phyloP scores from a whole-genome alignment of 1,140 invertebrate genomes.

The Drosophila elegans region DNA sequence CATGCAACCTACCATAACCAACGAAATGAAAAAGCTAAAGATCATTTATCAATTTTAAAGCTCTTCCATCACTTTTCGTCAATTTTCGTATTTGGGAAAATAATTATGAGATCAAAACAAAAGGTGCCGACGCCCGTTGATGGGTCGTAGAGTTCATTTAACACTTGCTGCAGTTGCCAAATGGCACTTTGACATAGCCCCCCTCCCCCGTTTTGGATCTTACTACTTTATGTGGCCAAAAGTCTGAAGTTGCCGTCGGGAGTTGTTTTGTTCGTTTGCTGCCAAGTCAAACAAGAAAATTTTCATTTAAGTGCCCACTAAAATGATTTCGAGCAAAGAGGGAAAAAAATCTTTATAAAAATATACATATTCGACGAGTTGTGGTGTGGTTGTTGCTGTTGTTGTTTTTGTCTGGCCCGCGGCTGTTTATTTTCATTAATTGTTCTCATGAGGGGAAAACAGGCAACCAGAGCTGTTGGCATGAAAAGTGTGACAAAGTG shows the following conservation, averaged over 20 bases:
- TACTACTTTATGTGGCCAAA: constrained; percentile 34
- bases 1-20: constrained; percentile 72
- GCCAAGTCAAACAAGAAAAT: constrained; percentile 56
- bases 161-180: constrained; percentile 49
- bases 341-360: constrained; percentile 64
- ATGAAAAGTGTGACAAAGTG: constrained; percentile 83
- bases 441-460: constrained; percentile 78
- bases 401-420: constrained; percentile 59
- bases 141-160: constrained; percentile 54
- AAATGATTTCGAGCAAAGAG: constrained; percentile 69
- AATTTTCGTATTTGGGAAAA: constrained; percentile 67
- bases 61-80: constrained; percentile 20
- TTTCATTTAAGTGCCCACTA: constrained; percentile 74
- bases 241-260: constrained; percentile 34
- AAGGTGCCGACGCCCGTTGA: constrained; percentile 55
- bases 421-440: constrained; percentile 84
- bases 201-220: background rate
- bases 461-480: constrained; percentile 68
- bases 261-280: constrained; percentile 24
- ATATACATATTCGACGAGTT: constrained; percentile 49
- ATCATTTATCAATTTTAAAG: constrained; percentile 60
- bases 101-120: constrained; percentile 78
- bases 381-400: constrained; percentile 13
- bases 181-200: constrained; percentile 67
- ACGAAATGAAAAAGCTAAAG: constrained; percentile 8